Evolutionary conservation across 2,113 vertebrate species (phyloP).

Genomic region (Micronycteris hirsuta): DNA sequence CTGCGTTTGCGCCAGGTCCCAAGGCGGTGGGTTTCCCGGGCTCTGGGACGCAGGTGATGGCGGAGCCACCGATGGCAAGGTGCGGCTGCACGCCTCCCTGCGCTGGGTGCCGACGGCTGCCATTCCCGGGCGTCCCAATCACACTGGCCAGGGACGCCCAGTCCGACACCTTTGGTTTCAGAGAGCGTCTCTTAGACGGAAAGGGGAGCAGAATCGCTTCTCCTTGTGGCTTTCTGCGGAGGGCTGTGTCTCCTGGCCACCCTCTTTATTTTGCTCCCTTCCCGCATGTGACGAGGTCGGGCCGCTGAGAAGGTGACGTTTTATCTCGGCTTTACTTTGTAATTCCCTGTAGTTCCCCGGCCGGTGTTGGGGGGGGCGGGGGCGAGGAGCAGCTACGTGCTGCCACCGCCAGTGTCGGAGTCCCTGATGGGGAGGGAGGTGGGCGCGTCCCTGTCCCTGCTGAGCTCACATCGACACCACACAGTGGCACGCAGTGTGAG

Average conservation of each 20-base stretch:
- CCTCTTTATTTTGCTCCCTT: background rate
- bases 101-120: slow-evolving; percentile 93
- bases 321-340: slow-evolving; percentile 57
- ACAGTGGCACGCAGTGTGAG: background rate
- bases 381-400: background rate
- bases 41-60: slow-evolving; percentile 84
- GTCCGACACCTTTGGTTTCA: slow-evolving; percentile 86
- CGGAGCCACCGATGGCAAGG: slow-evolving; percentile 13
- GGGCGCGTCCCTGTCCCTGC: background rate
- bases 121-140: slow-evolving; percentile 89
- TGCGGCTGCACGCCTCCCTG: slow-evolving; percentile 78
- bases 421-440: background rate
- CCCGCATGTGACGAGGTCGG: background rate
- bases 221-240: slow-evolving; percentile 77
- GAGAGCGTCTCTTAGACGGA: slow-evolving; percentile 78
- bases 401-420: background rate
- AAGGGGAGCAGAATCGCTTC: slow-evolving; percentile 59
- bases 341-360: slow-evolving; percentile 65
- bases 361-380: no score
- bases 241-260: slow-evolving; percentile 44
- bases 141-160: slow-evolving; percentile 82
- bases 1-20: slow-evolving; percentile 75
- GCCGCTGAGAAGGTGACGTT: slow-evolving; percentile 65
- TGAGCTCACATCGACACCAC: background rate
- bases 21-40: slow-evolving; percentile 75